Conservation (phyloP, 2,797 vertebrate genomes). For the Rhodeus uyekii region DNA sequence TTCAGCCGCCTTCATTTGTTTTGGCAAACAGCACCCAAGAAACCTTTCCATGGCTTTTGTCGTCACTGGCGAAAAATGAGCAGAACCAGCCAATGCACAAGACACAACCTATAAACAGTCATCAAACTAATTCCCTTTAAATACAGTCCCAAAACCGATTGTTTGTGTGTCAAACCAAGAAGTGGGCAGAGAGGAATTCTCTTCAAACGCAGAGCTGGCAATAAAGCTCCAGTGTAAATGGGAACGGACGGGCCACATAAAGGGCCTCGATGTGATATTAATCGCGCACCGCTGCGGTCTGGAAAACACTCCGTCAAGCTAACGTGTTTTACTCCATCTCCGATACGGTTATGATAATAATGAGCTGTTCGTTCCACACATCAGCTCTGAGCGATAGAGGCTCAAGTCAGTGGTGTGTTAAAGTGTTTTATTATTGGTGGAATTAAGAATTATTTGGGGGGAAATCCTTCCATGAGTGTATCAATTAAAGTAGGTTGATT, state of each 20-base stretch:
- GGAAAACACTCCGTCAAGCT: slow-evolving; percentile 45
- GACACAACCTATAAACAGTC: neutral
- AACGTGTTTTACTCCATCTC: slow-evolving; percentile 42
- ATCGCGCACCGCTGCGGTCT: slow-evolving; percentile 38
- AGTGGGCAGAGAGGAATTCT: slow-evolving; percentile 37
- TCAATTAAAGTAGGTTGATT: neutral
- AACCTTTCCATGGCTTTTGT: neutral
- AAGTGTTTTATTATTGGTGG: slow-evolving; percentile 22
- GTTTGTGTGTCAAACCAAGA: slow-evolving; percentile 34
- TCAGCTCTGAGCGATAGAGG: slow-evolving; percentile 22
- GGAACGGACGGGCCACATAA: slow-evolving; percentile 50
- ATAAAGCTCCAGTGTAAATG: slow-evolving; percentile 50
- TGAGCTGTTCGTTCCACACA: slow-evolving; percentile 37
- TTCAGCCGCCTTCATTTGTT: neutral
- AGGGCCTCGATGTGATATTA: slow-evolving; percentile 49
- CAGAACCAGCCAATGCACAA: neutral
- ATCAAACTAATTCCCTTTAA: slow-evolving; percentile 19
- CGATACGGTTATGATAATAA: slow-evolving; percentile 50
- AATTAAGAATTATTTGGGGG: slow-evolving; percentile 35
- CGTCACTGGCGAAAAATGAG: slow-evolving; percentile 3
- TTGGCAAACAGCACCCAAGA: slow-evolving; percentile 10
- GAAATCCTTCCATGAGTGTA: neutral
- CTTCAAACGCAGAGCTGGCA: slow-evolving; percentile 37
- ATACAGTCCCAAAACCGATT: slow-evolving; percentile 33
- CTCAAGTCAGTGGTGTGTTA: slow-evolving; percentile 41